These are phyloP conservation scores for Callospermophilus lateralis DNA, from an alignment of 2,113 vertebrate species.

Conservation along the genomic window DNA sequence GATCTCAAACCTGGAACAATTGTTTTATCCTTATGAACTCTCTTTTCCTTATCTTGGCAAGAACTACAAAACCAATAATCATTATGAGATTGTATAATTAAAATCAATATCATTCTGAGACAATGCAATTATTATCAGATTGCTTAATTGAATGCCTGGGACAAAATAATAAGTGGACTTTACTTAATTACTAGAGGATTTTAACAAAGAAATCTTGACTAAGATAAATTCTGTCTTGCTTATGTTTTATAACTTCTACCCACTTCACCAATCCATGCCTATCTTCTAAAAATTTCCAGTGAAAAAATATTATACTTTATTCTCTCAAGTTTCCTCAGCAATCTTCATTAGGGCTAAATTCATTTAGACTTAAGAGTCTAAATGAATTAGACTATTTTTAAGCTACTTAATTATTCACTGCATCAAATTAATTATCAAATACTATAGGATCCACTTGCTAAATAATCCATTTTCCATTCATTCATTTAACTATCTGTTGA, in stretches of 20 bases:
- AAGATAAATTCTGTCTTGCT: background rate
- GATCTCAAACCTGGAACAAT: accelerated
- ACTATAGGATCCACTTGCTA: background rate
- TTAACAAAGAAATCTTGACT: background rate
- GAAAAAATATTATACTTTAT: background rate
- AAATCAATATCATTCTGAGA: background rate
- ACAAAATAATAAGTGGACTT: background rate
- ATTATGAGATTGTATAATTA: background rate
- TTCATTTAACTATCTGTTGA: constrained; percentile 7
- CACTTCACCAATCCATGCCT: background rate
- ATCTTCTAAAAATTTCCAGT: background rate
- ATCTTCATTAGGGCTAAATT: background rate
- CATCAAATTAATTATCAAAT: background rate
- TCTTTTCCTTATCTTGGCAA: background rate
- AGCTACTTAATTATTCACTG: background rate
- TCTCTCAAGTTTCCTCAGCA: background rate
- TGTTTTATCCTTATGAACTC: background rate
- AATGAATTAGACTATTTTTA: background rate
- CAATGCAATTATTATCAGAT: background rate
- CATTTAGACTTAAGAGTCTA: background rate
- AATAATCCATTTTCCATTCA: background rate
- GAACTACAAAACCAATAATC: background rate
- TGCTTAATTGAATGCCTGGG: background rate
- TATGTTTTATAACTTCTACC: background rate
- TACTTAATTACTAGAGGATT: background rate